These are phyloP conservation scores for Loripinus fragilis DNA, from an alignment of 2,888 invertebrate genomes.

Conservation along the genomic window DNA sequence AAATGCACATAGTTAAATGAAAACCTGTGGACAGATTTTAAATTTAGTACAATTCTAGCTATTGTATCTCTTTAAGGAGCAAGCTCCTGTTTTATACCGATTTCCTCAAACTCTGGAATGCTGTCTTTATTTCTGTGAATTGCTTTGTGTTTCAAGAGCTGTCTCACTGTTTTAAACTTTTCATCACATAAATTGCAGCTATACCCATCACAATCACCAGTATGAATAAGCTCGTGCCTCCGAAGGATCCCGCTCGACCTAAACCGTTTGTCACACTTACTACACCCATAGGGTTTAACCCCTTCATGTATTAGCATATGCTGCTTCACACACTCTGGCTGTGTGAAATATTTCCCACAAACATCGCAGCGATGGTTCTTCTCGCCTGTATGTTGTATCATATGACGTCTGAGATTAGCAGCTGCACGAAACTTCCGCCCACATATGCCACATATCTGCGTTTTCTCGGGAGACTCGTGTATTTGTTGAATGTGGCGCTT, in stretches of 20 bases:
- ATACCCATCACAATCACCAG: background rate
- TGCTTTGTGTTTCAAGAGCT: background rate
- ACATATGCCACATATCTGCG: background rate
- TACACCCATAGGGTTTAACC: background rate
- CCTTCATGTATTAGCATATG: constrained; percentile 4
- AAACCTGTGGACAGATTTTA: no score
- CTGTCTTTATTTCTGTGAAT: no score
- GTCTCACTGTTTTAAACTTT: background rate
- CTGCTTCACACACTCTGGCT: background rate
- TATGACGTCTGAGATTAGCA: no score
- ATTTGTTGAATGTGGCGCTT: background rate
- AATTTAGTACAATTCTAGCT: no score
- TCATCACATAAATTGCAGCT: background rate
- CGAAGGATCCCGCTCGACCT: background rate
- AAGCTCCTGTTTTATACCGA: no score
- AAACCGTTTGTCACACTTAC: background rate
- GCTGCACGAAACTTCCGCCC: background rate
- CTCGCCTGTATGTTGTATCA: background rate
- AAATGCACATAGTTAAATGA: no score
- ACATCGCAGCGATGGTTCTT: background rate
- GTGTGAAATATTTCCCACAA: background rate
- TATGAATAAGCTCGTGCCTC: background rate
- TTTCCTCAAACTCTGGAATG: no score
- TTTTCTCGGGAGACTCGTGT: background rate
- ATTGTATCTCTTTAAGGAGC: no score